phyloP scores from a whole-genome alignment of 1,140 invertebrate genomes.

The Aleiodes sp. region DNA sequence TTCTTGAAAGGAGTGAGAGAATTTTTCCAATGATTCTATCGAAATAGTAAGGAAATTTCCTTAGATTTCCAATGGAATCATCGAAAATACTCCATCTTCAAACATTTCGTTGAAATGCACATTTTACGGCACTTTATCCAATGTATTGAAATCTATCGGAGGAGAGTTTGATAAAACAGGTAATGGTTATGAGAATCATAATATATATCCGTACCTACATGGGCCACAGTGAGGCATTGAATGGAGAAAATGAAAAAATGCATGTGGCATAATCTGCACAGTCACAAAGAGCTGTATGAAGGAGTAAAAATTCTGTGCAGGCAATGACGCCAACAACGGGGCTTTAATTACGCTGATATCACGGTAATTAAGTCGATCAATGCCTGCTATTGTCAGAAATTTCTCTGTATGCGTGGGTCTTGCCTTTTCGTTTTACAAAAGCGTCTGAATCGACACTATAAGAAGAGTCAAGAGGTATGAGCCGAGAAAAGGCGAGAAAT shows the following conservation, averaged over 20 bases:
- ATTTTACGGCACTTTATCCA: too few species aligned
- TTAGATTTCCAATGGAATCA: too few species aligned
- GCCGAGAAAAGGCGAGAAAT: neutral
- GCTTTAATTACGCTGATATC: slow-evolving; percentile 65
- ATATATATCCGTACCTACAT: slow-evolving; percentile 5
- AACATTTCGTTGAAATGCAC: too few species aligned
- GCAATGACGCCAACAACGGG: slow-evolving; percentile 52
- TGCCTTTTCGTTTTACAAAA: neutral
- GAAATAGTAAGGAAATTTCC: too few species aligned
- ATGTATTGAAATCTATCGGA: too few species aligned
- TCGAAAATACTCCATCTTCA: too few species aligned
- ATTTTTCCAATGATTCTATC: too few species aligned
- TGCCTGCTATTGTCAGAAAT: slow-evolving; percentile 53
- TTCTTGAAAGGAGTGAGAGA: too few species aligned
- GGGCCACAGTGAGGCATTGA: neutral
- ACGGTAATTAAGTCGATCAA: slow-evolving; percentile 63
- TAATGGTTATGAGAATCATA: too few species aligned
- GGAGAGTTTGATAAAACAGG: too few species aligned
- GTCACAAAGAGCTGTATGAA: slow-evolving; percentile 9
- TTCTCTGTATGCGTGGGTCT: neutral
- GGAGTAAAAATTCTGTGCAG: slow-evolving; percentile 14
- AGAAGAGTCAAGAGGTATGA: neutral
- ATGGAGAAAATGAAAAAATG: neutral
- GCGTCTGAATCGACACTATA: slow-evolving; percentile 17
- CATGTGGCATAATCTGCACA: slow-evolving; percentile 5